phyloP scores from a whole-genome alignment of 2,888 invertebrate species.

The Lochmaea crataegi region DNA sequence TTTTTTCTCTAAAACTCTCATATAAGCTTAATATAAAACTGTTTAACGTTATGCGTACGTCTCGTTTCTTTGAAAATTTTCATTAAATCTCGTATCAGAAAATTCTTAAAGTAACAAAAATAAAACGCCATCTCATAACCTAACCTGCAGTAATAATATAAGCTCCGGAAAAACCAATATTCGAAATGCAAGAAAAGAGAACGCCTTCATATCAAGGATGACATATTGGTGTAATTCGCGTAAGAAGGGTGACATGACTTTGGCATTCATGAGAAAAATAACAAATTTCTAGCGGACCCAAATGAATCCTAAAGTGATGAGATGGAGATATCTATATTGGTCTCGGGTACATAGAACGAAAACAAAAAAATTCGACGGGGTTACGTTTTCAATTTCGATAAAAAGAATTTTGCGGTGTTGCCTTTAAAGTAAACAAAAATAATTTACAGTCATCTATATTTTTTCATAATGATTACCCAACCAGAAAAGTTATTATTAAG shows the following conservation, averaged over 20 bases:
- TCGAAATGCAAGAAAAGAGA: conserved; percentile 36
- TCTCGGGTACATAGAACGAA: not conserved
- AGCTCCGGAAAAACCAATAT: conserved; percentile 31
- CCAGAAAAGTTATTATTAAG: too few species aligned
- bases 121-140: conserved; percentile 27
- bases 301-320: conserved; percentile 41
- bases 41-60: not conserved
- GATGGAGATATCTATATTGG: conserved; percentile 20
- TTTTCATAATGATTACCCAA: too few species aligned
- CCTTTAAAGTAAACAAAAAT: not conserved
- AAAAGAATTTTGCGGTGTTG: conserved; percentile 8
- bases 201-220: conserved; percentile 35
- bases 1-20: too few species aligned
- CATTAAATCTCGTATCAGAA: conserved; percentile 22
- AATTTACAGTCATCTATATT: not conserved
- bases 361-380: conserved; percentile 14
- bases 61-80: conserved; percentile 6
- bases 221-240: conserved; percentile 42
- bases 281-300: conserved; percentile 40
- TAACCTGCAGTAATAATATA: conserved; percentile 34
- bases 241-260: conserved; percentile 39
- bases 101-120: conserved; percentile 25
- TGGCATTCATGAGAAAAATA: conserved; percentile 29
- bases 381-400: conserved; percentile 8
- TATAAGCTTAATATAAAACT: not conserved